These are phyloP conservation scores for Phasianus colchicus DNA, from an alignment of 2,113 vertebrate species.

Conservation along the genomic window DNA sequence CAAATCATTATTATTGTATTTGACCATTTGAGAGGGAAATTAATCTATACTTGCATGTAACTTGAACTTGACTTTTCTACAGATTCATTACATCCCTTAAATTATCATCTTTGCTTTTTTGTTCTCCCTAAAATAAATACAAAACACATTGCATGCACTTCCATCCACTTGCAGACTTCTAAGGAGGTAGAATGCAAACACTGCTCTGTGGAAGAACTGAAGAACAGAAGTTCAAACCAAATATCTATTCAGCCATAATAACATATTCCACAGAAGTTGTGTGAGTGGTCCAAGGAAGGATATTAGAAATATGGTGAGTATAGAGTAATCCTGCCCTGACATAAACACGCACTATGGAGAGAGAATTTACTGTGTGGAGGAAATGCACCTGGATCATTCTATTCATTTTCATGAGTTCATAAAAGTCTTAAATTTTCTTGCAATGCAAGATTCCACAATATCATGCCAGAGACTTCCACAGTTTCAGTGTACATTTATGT, in stretches of 20 bases:
- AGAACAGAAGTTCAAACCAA: not conserved
- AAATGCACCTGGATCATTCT: not conserved
- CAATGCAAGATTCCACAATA: not conserved
- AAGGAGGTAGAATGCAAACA: not conserved
- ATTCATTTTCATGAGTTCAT: not conserved
- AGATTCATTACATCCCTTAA: not conserved
- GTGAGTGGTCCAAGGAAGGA: not conserved
- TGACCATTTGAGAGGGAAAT: not conserved
- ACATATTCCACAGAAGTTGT: rapidly evolving
- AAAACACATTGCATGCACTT: not conserved
- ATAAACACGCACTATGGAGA: not conserved
- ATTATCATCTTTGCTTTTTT: not conserved
- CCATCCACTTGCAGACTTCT: not conserved
- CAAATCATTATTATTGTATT: not conserved
- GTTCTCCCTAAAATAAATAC: not conserved
- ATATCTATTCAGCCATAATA: not conserved
- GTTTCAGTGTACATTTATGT: not conserved
- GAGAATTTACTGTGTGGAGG: not conserved
- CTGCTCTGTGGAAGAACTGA: not conserved
- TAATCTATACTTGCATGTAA: not conserved
- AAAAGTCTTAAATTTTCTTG: not conserved
- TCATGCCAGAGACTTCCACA: not conserved
- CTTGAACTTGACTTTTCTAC: not conserved
- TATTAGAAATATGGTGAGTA: not conserved
- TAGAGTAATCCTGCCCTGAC: not conserved